Conservation (phyloP, 2,888 invertebrate genomes). For the Apamea crenata region DNA sequence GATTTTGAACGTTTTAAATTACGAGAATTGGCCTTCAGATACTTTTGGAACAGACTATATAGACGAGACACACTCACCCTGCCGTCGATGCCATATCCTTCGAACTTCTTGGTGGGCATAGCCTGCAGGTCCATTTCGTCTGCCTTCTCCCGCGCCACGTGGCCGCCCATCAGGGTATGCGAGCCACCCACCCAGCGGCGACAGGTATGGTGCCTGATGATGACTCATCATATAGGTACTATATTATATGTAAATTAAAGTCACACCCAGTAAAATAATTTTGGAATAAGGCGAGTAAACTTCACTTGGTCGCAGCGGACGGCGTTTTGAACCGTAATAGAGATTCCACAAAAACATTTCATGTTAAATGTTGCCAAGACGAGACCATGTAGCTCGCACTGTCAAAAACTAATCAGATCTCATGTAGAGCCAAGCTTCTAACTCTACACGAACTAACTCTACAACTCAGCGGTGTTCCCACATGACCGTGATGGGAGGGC, state of each 20-base stretch:
- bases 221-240: not conserved
- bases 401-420: too few species aligned
- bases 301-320: not conserved
- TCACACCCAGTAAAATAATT: not conserved
- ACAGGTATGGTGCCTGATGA: constrained; percentile 56
- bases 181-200: constrained; percentile 69
- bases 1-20: too few species aligned
- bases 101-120: constrained; percentile 68
- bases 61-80: constrained; percentile 68
- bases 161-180: constrained; percentile 58
- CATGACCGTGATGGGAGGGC: too few species aligned
- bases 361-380: too few species aligned
- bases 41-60: not conserved
- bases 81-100: constrained; percentile 79
- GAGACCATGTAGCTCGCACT: too few species aligned
- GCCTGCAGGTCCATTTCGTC: constrained; percentile 8
- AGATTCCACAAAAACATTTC: too few species aligned
- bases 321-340: not conserved
- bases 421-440: too few species aligned
- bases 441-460: too few species aligned
- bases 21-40: not conserved
- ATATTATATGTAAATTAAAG: not conserved
- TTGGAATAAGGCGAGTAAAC: not conserved
- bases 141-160: constrained; percentile 65
- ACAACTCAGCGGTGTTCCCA: too few species aligned